Evolutionary conservation across 1,140 invertebrate genomes (phyloP), one percentile per base, ranked within the genome.

Genomic region (Halictus rubicundus): DNA sequence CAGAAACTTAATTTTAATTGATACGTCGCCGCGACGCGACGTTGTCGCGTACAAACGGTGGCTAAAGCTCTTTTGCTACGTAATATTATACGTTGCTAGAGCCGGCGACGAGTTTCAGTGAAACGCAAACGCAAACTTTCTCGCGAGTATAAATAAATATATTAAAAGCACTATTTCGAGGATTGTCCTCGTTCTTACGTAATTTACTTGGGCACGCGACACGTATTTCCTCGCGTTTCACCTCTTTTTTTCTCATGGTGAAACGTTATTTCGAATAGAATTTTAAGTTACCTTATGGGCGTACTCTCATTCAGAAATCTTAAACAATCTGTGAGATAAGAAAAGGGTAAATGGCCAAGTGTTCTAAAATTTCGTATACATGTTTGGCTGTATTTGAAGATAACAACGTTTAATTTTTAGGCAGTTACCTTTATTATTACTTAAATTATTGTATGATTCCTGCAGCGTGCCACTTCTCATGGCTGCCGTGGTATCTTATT

Each of bases 1-100:
- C 79, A 78, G 79, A 68, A 61, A 69, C 69, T 64, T 81, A 78
- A 81, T 77, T 69, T 81, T 77, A 81, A 81, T 78, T 81, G 72
- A 80, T 80, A 64, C 42, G 39, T 46, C 52, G 73, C 54, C 52
- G 37, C 63, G 60, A 19, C 61, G 25, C 23, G 27, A 21, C 49
- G 49, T 12, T 64, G 46, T 27, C 68, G 60, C 52, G 49, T 49
- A 23, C 10, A 16, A 59, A 54, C 49, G 23, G 32, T 3, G 21
- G 8, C 42, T 21, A 19, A 8, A 37, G 7, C 12, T 19, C 1
- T 16, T 59, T 54, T 54, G 9, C 23, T 63, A 32, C 42, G 37
- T 42, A 32, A 64, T 73, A 64, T 72, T 49, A 72, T 32, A 37
- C n/a, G 27, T 57, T 25, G 49, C 37, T 54, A 74, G 46, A 27